These are phyloP conservation scores for Magallana ariakensis DNA, from an alignment of 1,140 invertebrate genomes.

Conservation along the genomic window DNA sequence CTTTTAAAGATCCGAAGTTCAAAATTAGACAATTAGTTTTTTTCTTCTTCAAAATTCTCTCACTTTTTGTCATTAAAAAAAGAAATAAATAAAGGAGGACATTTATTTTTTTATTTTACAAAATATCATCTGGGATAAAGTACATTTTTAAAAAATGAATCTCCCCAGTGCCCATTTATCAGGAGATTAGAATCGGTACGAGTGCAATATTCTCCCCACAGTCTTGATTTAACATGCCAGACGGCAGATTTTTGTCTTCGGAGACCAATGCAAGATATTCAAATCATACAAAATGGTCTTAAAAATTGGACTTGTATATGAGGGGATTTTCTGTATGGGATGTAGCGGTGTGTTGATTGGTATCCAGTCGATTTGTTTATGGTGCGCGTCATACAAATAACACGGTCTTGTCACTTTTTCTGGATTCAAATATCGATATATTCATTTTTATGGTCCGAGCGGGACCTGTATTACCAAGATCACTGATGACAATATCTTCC, in stretches of 20 bases:
- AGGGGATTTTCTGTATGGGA: conserved; percentile 1
- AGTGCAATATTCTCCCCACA: not conserved
- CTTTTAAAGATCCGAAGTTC: not conserved
- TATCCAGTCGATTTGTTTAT: conserved; percentile 8
- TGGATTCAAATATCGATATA: conserved; percentile 34
- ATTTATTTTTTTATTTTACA: too few relatives aligned
- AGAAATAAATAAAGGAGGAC: too few relatives aligned
- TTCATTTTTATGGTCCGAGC: not conserved
- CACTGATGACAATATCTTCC: conserved; percentile 11
- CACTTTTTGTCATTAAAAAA: too few relatives aligned
- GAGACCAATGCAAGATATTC: conserved; percentile 1
- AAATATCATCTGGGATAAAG: too few relatives aligned
- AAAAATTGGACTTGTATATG: not conserved
- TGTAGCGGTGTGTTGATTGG: not conserved
- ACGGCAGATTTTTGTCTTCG: not conserved
- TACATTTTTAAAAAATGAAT: too few relatives aligned
- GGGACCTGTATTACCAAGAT: conserved; percentile 27
- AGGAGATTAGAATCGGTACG: not conserved
- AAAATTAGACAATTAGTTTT: too few relatives aligned
- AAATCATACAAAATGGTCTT: conserved; percentile 19
- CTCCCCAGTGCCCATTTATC: not conserved
- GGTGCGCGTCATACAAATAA: conserved; percentile 22
- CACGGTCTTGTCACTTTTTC: not conserved
- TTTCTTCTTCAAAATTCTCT: too few relatives aligned
- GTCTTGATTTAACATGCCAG: not conserved